Percentiles rank a stretch among this genome's conserved stretches.
Evolutionary conservation across 2,888 invertebrate species (phyloP).

Genomic region (Monochamus alternatus): DNA sequence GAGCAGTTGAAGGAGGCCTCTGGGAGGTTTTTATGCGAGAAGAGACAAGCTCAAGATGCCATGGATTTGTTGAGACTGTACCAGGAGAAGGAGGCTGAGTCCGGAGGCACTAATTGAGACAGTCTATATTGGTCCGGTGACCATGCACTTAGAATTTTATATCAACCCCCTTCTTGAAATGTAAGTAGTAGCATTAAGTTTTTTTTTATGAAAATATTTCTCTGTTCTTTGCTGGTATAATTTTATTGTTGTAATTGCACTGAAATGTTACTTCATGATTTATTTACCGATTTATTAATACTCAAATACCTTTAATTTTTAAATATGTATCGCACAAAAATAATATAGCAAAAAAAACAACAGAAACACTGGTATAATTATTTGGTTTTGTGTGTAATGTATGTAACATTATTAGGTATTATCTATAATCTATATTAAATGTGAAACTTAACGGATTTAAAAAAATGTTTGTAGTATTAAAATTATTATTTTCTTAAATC

Average conservation of each 20-base stretch:
- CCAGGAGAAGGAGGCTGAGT: slow-evolving; percentile 67
- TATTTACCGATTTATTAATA: neutral
- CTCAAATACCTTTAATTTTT: neutral
- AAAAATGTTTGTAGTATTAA: too few species aligned
- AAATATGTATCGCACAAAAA: neutral
- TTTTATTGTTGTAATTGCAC: neutral
- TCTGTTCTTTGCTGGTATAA: slow-evolving; percentile 12
- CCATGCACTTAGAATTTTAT: slow-evolving; percentile 43
- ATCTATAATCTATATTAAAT: too few species aligned
- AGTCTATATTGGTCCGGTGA: slow-evolving; percentile 34
- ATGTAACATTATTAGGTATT: too few species aligned
- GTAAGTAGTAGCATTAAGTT: slow-evolving; percentile 22
- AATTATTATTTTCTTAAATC: too few species aligned
- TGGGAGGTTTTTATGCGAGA: slow-evolving; percentile 81
- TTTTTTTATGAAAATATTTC: neutral
- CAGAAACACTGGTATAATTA: too few species aligned
- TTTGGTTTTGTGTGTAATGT: too few species aligned
- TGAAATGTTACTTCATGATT: too few species aligned
- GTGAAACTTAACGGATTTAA: too few species aligned
- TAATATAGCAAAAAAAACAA: too few species aligned
- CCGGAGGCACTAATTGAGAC: slow-evolving; percentile 45
- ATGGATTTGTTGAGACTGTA: slow-evolving; percentile 88
- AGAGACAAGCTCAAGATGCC: slow-evolving; percentile 90
- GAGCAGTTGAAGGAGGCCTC: slow-evolving; percentile 89
- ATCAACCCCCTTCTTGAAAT: slow-evolving; percentile 36